Conservation (phyloP, 2,113 vertebrate species). For the Diglossa brunneiventris region DNA sequence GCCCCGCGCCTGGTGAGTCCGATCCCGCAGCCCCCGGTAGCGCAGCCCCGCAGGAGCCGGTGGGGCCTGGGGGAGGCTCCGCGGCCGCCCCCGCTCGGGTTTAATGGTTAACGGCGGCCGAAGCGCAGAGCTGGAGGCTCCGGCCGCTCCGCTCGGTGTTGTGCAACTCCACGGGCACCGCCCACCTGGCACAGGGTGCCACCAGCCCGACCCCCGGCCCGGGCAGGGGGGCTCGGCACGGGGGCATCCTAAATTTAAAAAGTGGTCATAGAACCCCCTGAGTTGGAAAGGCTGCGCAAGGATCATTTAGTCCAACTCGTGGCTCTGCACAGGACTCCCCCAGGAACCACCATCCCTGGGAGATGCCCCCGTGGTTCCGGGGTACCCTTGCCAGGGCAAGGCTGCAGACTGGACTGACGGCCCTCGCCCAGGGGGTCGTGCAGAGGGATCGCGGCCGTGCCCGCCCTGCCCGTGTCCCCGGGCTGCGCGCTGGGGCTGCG, state of each 20-base stretch:
- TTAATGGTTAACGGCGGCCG: constrained; percentile 60
- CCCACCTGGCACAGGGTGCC: neutral
- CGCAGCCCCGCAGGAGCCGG: neutral
- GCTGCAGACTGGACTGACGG: neutral
- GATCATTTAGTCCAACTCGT: neutral
- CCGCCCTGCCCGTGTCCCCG: neutral
- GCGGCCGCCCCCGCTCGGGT: neutral
- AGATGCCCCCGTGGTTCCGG: rapidly evolving
- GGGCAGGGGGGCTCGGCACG: neutral
- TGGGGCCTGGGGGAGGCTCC: neutral
- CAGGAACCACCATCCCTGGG: neutral
- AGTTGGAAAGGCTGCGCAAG: neutral
- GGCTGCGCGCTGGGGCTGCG: neutral
- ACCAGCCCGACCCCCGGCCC: neutral
- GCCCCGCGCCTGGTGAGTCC: neutral
- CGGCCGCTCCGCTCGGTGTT: neutral
- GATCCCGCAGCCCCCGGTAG: neutral
- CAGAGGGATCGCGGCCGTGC: neutral
- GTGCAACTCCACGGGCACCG: neutral
- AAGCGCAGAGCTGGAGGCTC: constrained; percentile 8
- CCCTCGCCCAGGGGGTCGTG: rapidly evolving
- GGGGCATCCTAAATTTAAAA: neutral
- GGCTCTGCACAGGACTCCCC: neutral
- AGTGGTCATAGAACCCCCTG: neutral
- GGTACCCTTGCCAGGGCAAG: rapidly evolving